A percentile compares a stretch with the other conserved stretches of the same genome.
These are phyloP conservation scores for Uria aalge DNA, from an alignment of 2,113 vertebrate genomes.

Conservation along the genomic window DNA sequence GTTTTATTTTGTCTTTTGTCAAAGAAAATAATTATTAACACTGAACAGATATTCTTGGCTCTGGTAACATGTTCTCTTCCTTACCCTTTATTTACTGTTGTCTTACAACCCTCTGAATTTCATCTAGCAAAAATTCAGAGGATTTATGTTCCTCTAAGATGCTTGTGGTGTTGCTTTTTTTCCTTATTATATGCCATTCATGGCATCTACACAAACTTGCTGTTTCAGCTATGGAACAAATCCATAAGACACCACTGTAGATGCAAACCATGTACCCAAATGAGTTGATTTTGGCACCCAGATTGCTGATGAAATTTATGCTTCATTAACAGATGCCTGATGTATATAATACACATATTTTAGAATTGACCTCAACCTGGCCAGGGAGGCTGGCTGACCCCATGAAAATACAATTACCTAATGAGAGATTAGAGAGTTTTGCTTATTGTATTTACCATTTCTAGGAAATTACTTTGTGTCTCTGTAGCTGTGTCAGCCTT, in stretches of 20 bases:
- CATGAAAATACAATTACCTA: constrained; percentile 61
- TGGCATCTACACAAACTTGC: not conserved
- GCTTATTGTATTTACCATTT: constrained; percentile 68
- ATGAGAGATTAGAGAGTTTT: constrained; percentile 54
- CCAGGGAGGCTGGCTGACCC: constrained; percentile 41
- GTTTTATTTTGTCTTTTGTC: not conserved
- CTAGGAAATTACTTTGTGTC: constrained; percentile 61
- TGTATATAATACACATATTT: constrained; percentile 52
- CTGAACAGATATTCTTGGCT: not conserved
- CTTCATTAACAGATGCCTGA: constrained; percentile 59
- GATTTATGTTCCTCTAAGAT: not conserved
- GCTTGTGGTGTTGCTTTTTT: not conserved
- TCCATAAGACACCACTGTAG: constrained; percentile 21
- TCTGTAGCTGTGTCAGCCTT: constrained; percentile 10
- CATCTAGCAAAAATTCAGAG: not conserved
- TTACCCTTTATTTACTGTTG: not conserved
- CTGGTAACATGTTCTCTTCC: not conserved
- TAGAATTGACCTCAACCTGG: constrained; percentile 57
- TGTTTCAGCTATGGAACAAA: constrained; percentile 27
- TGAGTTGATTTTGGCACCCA: constrained; percentile 63
- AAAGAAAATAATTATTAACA: not conserved
- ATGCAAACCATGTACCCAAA: constrained; percentile 43
- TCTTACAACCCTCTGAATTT: not conserved
- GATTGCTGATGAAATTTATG: constrained; percentile 56
- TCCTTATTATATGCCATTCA: not conserved